A percentile compares a stretch with the other conserved stretches of the same genome.
Evolutionary conservation across 2,797 vertebrate genomes (phyloP).

Genomic region (Alauda arvensis): DNA sequence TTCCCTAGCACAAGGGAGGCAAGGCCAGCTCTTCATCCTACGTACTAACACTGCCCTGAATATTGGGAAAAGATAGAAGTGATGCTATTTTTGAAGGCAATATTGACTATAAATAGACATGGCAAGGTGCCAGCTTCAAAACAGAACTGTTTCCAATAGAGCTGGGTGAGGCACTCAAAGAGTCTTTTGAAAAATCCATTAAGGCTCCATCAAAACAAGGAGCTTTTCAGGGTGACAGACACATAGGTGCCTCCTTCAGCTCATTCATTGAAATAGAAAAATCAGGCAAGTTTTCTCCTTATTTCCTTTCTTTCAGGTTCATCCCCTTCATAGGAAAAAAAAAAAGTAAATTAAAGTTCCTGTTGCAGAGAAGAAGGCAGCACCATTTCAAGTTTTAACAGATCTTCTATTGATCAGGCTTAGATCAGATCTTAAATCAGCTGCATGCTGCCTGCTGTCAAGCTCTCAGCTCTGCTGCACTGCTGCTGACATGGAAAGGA

Average conservation of each 20-base stretch:
- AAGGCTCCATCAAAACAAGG: constrained; percentile 52
- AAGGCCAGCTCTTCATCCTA: not conserved
- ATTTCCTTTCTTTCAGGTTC: constrained; percentile 19
- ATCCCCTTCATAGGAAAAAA: not conserved
- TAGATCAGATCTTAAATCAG: not conserved
- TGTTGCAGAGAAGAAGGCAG: not conserved
- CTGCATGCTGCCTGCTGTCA: fast-evolving
- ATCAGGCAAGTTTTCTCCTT: not conserved
- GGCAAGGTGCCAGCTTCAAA: constrained; percentile 46
- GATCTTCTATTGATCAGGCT: constrained; percentile 3
- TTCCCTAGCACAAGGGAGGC: not conserved
- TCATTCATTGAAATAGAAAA: not conserved
- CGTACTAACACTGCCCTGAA: not conserved
- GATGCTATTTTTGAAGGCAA: constrained; percentile 41
- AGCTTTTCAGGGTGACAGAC: constrained; percentile 33
- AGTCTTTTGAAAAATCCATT: constrained; percentile 43
- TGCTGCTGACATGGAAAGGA: not conserved
- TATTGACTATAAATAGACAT: constrained; percentile 46
- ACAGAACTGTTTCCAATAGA: constrained; percentile 8
- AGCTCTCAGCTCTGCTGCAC: not conserved
- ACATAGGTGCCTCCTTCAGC: constrained; percentile 34
- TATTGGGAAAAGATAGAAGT: not conserved
- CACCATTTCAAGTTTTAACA: constrained; percentile 15
- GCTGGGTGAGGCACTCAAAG: not conserved
- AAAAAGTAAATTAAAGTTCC: not conserved